Conservation (phyloP, 1,140 invertebrate genomes). For the Drosophila biarmipes region DNA sequence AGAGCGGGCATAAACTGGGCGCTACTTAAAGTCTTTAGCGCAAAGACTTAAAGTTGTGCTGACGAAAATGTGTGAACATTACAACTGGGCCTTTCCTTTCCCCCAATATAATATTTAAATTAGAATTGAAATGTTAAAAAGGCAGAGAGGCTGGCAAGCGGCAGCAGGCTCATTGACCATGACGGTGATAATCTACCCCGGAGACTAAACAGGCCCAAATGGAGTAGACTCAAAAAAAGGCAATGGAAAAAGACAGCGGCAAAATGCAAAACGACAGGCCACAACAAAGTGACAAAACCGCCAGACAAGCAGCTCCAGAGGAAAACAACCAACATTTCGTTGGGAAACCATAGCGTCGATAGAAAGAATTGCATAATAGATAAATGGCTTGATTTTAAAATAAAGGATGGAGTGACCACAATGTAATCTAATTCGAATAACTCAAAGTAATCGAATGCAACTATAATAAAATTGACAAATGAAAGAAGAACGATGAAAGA, state of each 20-base stretch:
- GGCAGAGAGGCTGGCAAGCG: conserved; percentile 23
- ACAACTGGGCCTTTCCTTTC: too few species aligned
- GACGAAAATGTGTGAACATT: not conserved
- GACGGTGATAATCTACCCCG: conserved; percentile 61
- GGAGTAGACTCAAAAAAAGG: conserved; percentile 15
- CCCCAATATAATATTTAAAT: conserved; percentile 75
- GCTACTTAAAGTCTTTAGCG: conserved; percentile 3
- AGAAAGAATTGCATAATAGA: conserved; percentile 58
- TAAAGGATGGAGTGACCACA: conserved; percentile 19
- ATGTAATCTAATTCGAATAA: conserved; percentile 66
- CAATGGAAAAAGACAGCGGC: conserved; percentile 2
- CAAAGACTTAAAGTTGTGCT: conserved; percentile 2
- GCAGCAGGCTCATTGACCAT: conserved; percentile 37
- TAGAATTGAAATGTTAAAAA: conserved; percentile 70
- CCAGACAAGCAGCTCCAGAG: conserved; percentile 48
- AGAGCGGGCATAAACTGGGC: conserved; percentile 4
- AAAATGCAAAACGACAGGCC: conserved; percentile 48
- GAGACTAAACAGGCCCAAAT: conserved; percentile 54
- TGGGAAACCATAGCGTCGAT: conserved; percentile 45
- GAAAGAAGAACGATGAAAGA: not conserved
- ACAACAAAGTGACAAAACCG: conserved; percentile 56
- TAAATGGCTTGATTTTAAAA: conserved; percentile 14
- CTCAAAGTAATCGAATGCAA: conserved; percentile 32
- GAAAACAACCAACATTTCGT: conserved; percentile 53
- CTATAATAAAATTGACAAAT: conserved; percentile 5